phyloP scores from a whole-genome alignment of 2,113 vertebrate genomes.

The Apodemus sylvaticus region DNA sequence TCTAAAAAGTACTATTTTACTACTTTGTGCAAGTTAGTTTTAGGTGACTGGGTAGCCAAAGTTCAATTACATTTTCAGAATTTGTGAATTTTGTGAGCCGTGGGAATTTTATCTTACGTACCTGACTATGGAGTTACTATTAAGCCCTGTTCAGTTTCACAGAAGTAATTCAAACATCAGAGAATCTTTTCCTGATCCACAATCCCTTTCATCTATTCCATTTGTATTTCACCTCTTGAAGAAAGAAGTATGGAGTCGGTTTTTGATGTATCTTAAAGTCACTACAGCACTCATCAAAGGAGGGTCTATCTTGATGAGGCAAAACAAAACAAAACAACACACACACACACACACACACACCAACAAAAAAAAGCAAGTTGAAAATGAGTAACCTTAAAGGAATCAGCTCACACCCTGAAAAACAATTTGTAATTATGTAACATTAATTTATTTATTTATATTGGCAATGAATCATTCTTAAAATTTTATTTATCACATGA shows the following conservation, averaged over 20 bases:
- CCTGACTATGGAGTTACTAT: background rate
- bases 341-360: too few relatives aligned
- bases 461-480: conserved; percentile 33
- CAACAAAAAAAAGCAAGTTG: background rate
- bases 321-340: background rate
- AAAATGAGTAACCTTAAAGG: conserved; percentile 51
- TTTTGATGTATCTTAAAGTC: conserved; percentile 1
- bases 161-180: background rate
- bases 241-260: background rate
- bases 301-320: background rate
- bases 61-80: background rate
- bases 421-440: background rate
- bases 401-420: conserved; percentile 51
- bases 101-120: background rate
- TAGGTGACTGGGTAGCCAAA: background rate
- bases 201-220: background rate
- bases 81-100: background rate
- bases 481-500: conserved; percentile 43
- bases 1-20: background rate
- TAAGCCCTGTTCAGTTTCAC: background rate
- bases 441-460: conserved; percentile 45
- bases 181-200: background rate
- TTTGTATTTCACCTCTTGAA: conserved; percentile 25
- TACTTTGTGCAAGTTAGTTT: background rate
- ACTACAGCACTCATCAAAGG: background rate